These are phyloP conservation scores for Tachycineta bicolor DNA, from an alignment of 2,113 vertebrate genomes.

Conservation along the genomic window DNA sequence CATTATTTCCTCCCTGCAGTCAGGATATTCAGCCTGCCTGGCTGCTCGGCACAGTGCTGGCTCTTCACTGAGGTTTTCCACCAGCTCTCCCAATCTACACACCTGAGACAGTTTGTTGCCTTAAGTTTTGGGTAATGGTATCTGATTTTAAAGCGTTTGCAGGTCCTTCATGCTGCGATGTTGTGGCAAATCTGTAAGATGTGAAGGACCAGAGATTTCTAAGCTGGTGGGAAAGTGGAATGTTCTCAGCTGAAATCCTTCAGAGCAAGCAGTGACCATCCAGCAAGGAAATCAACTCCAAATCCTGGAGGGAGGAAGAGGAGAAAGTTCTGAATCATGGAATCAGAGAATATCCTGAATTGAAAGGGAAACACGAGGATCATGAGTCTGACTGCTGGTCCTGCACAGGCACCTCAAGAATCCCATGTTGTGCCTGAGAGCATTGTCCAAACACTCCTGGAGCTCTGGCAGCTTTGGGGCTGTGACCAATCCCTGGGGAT, in stretches of 20 bases:
- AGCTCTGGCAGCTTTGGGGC: background rate
- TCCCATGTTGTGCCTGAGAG: background rate
- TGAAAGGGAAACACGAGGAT: background rate
- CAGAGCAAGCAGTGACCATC: background rate
- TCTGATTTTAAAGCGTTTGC: background rate
- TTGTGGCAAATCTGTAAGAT: background rate
- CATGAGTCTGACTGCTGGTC: background rate
- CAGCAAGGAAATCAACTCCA: accelerated
- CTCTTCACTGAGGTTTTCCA: background rate
- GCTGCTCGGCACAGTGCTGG: background rate
- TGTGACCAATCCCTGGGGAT: background rate
- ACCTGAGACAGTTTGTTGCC: background rate
- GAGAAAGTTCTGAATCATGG: background rate
- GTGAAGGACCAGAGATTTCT: background rate
- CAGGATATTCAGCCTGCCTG: background rate
- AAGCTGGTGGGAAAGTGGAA: background rate
- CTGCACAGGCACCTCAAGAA: background rate
- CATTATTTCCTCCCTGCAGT: slow-evolving; percentile 24
- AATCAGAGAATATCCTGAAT: background rate
- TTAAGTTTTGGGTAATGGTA: background rate
- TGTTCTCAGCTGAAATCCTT: background rate
- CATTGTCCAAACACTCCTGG: accelerated
- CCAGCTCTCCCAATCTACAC: background rate
- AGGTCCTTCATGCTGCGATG: background rate
- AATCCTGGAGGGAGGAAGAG: background rate